Base-by-base conservation (phyloP, 92 coral and sea anemone genomes). In the Actinernus sp. region DNA sequence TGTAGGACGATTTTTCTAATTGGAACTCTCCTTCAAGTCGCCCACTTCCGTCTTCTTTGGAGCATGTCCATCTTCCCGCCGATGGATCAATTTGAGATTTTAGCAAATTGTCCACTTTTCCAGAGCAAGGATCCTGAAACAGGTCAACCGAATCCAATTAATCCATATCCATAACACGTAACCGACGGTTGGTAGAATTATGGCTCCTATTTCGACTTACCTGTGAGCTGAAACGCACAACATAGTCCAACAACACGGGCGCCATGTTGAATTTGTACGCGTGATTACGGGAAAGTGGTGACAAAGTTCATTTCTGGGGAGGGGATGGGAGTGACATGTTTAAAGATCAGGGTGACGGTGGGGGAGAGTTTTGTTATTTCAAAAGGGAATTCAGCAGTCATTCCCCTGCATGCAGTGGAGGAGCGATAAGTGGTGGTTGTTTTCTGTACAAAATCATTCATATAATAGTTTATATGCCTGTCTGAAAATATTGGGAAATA, bases 21-120 rank as follows among this genome's bases (percentile, higher is more conserved):
- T 92, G 97, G 58, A 92, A 79, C 55, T 92, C 97, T 3, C 76
- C 96, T 54, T 92, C 97, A 3, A 92, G 77, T 38, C 71, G 77
- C 18, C 85, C 83, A 55, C 60, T 71, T 27, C 60, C 41, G 48
- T 85, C 96, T 13, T 55, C 71, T 49, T 76, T 88, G 16, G 81
- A 68, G 36, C 85, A 74, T 73, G 80, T 69, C 97, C 97, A 92
- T 23, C 76, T 40, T 5, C 88, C 82, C 0, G 69, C 71, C 33
- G 71, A 67, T 29, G 55, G 58, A 17, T 44, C 87, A 4, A 73
- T 47, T 34, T 72, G 68, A 52, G 83, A 78, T 16, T 51, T 41
- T 26, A 91, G 64, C 43, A 92, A 52, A 62, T 92, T 92, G 26
- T 76, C 97, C 17, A 91, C 96, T 49, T 83, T 76, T 41, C 85